Evolutionary conservation across 2,113 vertebrate species (phyloP), one percentile per base, ranked within the genome.

Genomic region (Dasyornis broadbenti): DNA sequence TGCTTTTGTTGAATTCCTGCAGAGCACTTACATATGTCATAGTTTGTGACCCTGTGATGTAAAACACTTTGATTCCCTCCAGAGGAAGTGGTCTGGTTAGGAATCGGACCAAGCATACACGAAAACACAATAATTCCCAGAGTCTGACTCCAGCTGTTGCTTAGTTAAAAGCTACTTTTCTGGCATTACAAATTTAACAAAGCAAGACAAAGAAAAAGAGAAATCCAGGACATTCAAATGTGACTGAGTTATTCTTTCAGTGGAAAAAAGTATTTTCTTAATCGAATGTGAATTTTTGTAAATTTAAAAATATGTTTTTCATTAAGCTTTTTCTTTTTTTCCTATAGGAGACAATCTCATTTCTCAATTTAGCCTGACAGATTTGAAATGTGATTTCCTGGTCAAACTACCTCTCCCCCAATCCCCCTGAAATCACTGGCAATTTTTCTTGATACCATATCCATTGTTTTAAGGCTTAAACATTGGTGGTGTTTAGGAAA

Each of bases 91-190:
- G 39, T 89, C 71, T 82, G 42, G 27, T 82, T 87, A 76, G 68
- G 70, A 93, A 73, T 45, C 0, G 0, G 65, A 94, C 53, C 23
- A 93, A 91, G 37, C 5, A 0, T 3, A 61, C 91, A 79, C 10
- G 4, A 89, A 93, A 88, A 72, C 79, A 68, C 39, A 92, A 2
- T 63, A 93, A 91, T 95, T 94, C 83, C 86, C 87, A 53, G 61
- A 77, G 78, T 80, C 57, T 94, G 61, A 66, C 52, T 96, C 86
- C 86, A 92, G 94, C 89, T 96, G 92, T 72, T 92, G 66, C 63
- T 91, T 37, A 71, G 54, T 92, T 93, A 86, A 93, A 84, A 97
- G 70, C 81, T 91, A 79, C 73, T 95, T 89, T 92, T 77, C 54
- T 93, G 85, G 92, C 83, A 52, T 27, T 59, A 10, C 7, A 35